Evolutionary conservation across 2,113 vertebrate species (phyloP), one percentile per base, ranked within the genome.

Genomic region (Irena cyanogastra): DNA sequence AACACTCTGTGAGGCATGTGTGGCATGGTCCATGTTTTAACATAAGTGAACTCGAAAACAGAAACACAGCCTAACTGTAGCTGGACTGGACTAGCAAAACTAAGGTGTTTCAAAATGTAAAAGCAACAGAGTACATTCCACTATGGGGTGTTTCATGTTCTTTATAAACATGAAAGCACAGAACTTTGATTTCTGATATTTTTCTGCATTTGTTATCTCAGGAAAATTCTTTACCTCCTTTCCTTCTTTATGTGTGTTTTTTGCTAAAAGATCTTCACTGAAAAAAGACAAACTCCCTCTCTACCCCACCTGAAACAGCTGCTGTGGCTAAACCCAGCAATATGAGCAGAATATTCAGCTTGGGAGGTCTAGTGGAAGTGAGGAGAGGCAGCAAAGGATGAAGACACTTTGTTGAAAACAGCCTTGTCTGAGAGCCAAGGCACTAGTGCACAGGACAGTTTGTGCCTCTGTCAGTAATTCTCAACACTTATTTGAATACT

Each of bases 1-100:
- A 31, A 22, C 2, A 24, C 7, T 33, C 72, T 6, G 6, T 27
- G 35, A 17, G 37, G 37, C 10, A 22, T 0, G 1, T 1, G 2
- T 28, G 18, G 31, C 37, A 83, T 14, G 2, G 26, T 71, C 42
- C n/a, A 39, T 27, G 27, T 21, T 65, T 78, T 54, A 57, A 39
- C 2, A 1, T 9, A 79, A 60, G 9, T 21, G 18, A 50, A 50
- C 0, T 0, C 0, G 3, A 44, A 31, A 94, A 59, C 56, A 82
- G 30, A 65, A 28, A 64, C 13, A 14, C 19, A 27, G 23, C 13
- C 47, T 5, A 31, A 52, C 15, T n/a, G 28, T 4, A 57, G 64
- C 23, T 31, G 11, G 39, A 52, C 1, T 39, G 33, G 45, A 65
- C 13, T 3, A 60, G 26, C 42, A 71, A 17, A 86, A 66, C 5